These are phyloP conservation scores for Melanotaenia pygmaea DNA, from an alignment of 2,797 vertebrate genomes.

Conservation along the genomic window DNA sequence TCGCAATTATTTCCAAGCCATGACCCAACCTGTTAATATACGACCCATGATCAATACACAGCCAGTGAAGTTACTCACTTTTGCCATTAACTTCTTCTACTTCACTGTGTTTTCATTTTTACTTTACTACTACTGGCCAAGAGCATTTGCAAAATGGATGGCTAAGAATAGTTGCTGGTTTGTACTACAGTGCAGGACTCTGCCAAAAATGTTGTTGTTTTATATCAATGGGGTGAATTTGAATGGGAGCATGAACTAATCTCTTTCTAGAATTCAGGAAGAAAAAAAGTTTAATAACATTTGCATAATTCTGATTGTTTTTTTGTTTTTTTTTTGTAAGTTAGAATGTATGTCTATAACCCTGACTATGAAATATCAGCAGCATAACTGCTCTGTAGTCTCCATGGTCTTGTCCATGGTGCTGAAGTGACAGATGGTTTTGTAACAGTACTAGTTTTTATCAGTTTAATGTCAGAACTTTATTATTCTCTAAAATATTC, in stretches of 20 bases:
- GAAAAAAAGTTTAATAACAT: too few species aligned
- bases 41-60: background rate
- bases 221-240: background rate
- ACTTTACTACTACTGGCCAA: slow-evolving; percentile 7
- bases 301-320: too few species aligned
- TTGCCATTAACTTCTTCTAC: background rate
- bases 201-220: background rate
- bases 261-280: too few species aligned
- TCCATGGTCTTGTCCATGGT: background rate
- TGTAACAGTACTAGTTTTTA: background rate
- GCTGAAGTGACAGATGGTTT: background rate
- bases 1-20: background rate
- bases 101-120: background rate
- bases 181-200: background rate
- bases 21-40: background rate
- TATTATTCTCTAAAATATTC: background rate
- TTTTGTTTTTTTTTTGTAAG: too few species aligned
- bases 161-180: background rate
- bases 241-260: too few species aligned
- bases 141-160: slow-evolving; percentile 2
- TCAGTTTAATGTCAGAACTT: background rate
- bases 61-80: background rate
- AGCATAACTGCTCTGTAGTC: too few species aligned
- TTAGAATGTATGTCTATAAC: too few species aligned
- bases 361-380: too few species aligned